Percentiles rank a stretch among this genome's conserved stretches.
Conservation (phyloP, 2,113 vertebrate genomes). For the Salvelinus alpinus region DNA sequence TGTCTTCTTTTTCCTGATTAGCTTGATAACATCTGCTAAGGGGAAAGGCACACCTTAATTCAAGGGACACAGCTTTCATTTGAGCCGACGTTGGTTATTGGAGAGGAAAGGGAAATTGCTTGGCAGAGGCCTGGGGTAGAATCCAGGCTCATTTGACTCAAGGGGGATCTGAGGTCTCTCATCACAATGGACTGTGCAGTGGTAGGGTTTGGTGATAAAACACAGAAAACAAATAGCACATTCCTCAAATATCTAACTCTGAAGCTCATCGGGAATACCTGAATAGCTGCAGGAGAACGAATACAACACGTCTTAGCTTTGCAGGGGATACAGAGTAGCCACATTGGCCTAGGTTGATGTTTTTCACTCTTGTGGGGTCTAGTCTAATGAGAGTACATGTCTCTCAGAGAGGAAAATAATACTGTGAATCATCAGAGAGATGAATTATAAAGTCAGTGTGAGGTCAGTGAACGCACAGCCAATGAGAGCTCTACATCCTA, state of each 20-base stretch:
- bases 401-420: conserved; percentile 11
- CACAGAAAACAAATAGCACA: background rate
- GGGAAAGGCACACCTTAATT: background rate
- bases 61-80: conserved; percentile 1
- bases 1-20: background rate
- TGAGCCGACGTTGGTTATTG: background rate
- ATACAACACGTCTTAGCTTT: background rate
- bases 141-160: conserved; percentile 27
- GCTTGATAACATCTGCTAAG: background rate
- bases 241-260: background rate
- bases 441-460: conserved; percentile 9
- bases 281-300: background rate
- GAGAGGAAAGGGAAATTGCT: conserved; percentile 11
- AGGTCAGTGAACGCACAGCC: background rate
- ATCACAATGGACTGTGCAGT: conserved; percentile 7
- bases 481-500: background rate
- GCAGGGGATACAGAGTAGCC: background rate
- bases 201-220: conserved; percentile 5
- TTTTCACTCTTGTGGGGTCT: background rate
- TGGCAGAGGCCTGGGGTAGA: conserved; percentile 11
- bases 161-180: conserved; percentile 29
- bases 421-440: conserved; percentile 5
- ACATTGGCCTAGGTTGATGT: background rate
- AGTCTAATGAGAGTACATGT: background rate
- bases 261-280: background rate